phyloP scores from a whole-genome alignment of 2,113 vertebrate species.

The Phycodurus eques region DNA sequence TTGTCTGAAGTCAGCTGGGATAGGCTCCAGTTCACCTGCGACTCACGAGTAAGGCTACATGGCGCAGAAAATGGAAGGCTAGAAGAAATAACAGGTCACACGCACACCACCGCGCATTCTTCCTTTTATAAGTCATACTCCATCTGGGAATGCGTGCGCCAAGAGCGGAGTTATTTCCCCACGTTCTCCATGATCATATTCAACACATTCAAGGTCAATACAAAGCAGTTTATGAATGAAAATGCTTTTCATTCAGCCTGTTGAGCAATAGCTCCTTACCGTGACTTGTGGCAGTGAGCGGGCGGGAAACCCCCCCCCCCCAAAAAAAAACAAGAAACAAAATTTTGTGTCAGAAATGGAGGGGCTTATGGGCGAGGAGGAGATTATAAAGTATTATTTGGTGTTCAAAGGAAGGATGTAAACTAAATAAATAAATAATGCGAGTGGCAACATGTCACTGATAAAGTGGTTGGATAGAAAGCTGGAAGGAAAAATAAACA shows the following conservation, averaged over 20 bases:
- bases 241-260: neutral
- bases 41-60: neutral
- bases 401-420: neutral
- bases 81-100: neutral
- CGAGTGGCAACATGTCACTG: neutral
- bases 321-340: neutral
- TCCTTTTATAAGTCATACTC: neutral
- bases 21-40: too few relatives aligned
- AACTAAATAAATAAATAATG: neutral
- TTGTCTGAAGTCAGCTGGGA: too few relatives aligned
- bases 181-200: too few relatives aligned
- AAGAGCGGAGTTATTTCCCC: too few relatives aligned
- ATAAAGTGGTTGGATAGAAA: neutral
- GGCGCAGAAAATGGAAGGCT: neutral
- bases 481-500: neutral
- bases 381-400: neutral
- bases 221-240: neutral
- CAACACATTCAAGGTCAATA: neutral
- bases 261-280: neutral
- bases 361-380: neutral
- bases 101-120: neutral
- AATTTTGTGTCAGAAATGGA: neutral
- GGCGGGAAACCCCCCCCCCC: too few relatives aligned
- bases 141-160: neutral
- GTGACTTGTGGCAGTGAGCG: neutral